Conservation (phyloP, 2,797 vertebrate genomes). For the Rhinatrema bivittatum region DNA sequence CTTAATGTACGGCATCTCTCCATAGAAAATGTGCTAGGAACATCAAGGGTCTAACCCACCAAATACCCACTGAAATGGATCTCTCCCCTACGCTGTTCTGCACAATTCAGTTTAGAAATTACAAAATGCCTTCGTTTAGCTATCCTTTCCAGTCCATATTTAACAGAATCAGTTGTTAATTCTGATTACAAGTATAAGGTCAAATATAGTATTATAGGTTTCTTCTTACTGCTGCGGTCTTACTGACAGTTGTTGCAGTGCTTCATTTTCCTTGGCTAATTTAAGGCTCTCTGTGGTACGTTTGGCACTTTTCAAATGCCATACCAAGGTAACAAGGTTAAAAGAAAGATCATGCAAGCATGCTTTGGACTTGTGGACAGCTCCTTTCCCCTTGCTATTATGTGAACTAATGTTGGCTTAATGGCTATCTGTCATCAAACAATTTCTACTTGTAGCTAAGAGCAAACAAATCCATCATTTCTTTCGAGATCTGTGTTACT, state of each 20-base stretch:
- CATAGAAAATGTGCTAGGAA: no score
- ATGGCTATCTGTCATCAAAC: background rate
- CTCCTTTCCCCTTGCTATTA: background rate
- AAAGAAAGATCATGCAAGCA: accelerated
- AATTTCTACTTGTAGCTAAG: background rate
- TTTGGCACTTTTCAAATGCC: background rate
- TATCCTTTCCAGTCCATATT: no score
- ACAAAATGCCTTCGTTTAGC: no score
- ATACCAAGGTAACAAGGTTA: background rate
- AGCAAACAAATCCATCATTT: background rate
- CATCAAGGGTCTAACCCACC: no score
- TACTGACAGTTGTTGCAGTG: background rate
- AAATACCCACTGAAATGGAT: no score
- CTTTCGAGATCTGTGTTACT: background rate
- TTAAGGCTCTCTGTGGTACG: background rate
- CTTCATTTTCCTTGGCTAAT: background rate
- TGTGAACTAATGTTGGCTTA: background rate
- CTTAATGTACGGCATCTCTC: no score
- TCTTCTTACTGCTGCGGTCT: background rate
- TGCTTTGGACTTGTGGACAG: accelerated
- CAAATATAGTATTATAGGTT: background rate
- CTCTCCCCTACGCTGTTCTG: no score
- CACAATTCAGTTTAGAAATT: no score
- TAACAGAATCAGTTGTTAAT: no score
- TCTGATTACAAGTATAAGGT: no score